phyloP scores from a whole-genome alignment of 2,113 vertebrate species.

The Hystrix cristata region DNA sequence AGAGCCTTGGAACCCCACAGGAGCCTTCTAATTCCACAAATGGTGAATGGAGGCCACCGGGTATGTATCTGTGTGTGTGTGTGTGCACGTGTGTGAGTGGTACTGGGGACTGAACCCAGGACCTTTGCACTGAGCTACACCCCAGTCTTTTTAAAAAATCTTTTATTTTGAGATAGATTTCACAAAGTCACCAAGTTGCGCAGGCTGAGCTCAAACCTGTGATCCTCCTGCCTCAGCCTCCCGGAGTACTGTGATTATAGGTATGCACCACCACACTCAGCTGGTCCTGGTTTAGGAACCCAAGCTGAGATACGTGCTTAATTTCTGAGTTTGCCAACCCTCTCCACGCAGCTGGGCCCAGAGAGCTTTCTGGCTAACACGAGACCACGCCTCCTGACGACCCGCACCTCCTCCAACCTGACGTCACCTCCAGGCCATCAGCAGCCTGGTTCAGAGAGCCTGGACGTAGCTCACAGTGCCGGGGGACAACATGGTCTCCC shows the following conservation, averaged over 20 bases:
- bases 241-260: too few relatives aligned
- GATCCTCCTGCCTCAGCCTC: too few relatives aligned
- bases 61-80: too few relatives aligned
- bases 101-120: too few relatives aligned
- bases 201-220: too few relatives aligned
- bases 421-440: neutral
- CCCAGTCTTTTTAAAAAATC: too few relatives aligned
- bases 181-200: too few relatives aligned
- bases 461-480: neutral
- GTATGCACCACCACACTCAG: too few relatives aligned
- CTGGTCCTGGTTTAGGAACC: neutral
- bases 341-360: neutral
- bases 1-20: neutral
- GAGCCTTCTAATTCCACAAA: neutral
- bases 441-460: neutral
- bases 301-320: neutral
- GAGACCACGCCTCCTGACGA: neutral
- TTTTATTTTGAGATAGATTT: too few relatives aligned
- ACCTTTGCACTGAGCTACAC: too few relatives aligned
- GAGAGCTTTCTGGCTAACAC: neutral
- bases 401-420: neutral
- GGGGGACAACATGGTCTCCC: neutral
- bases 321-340: neutral
- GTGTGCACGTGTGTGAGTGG: too few relatives aligned
- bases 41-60: neutral